Base-by-base conservation (phyloP, 2,888 invertebrate genomes). In the Drosophila bunnanda region DNA sequence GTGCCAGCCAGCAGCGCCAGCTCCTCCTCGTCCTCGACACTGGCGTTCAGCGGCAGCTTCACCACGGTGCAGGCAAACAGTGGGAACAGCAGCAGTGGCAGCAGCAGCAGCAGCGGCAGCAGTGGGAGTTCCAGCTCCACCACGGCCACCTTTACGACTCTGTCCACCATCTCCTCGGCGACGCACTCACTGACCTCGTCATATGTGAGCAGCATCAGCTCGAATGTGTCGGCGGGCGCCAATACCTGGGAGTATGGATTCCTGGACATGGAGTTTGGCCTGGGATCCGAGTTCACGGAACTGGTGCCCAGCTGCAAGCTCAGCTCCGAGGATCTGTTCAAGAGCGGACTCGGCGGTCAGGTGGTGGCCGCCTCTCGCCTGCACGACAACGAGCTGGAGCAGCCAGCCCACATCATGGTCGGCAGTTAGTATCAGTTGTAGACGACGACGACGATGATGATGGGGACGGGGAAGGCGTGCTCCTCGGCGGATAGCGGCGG, bases 371-470 rank as follows among this genome's bases (percentile, higher is more conserved):
- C 91, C 32, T 82, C 91, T 43, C 88, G 90, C 64, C 87, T 87
- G 44, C 90, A 92, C 69, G 92, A 93, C 71, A 93, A 93, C 57
- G 93, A 93, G 80, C 92, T 94, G 78, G 94, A 94, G 82, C 91
- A 93, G 79, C 93, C 94, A 67, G 94, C 94, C 91, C 94, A 94
- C 86, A 93, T 94, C 73, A 92, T 94, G 90, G 94, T 94, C 70
- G 94, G 94, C 80, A 92, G 93, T 92, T 93, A 93, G 93, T 92
- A 92, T 92, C 91, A 91, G 88, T 86, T 91, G 90, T 91, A 90
- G 90, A 70, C 64, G 46, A 38, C 53, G 55, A 57, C 39, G 38
- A 36, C 1, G 36, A n/a, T 15, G 15, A 36, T 7, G 36, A 2
- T 2, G 50, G 43, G 12, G 34, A 39, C 36, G 53, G 20, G 20